Conservation (phyloP, 1,140 invertebrate species). For the Drosophila orosa region DNA sequence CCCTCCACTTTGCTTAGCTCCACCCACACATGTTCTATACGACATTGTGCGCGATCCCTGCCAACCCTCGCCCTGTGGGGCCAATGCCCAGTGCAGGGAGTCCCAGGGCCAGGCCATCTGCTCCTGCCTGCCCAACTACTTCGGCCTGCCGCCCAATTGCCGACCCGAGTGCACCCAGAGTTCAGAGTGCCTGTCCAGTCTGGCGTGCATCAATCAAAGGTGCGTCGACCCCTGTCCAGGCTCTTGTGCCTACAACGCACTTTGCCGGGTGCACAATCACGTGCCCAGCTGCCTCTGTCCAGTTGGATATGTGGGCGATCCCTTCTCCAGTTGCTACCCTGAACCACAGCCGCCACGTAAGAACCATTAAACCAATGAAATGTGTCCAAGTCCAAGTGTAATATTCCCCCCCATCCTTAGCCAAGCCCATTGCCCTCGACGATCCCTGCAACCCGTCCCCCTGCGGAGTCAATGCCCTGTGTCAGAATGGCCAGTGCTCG, state of each 20-base stretch:
- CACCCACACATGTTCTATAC: constrained; percentile 83
- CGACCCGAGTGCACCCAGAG: constrained; percentile 87
- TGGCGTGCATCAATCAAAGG: constrained; percentile 86
- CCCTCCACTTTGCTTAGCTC: constrained; percentile 84
- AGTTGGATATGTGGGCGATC: constrained; percentile 89
- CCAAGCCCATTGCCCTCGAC: constrained; percentile 71
- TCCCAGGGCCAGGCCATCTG: constrained; percentile 81
- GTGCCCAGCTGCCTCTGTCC: constrained; percentile 88
- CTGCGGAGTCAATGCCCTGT: constrained; percentile 88
- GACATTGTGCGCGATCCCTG: constrained; percentile 85
- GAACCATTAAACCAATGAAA: not conserved
- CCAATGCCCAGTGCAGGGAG: constrained; percentile 67
- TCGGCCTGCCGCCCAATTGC: constrained; percentile 86
- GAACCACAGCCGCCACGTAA: constrained; percentile 70
- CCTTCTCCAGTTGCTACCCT: constrained; percentile 83
- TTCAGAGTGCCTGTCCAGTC: constrained; percentile 85
- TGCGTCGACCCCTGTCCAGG: constrained; percentile 87
- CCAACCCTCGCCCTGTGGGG: constrained; percentile 84
- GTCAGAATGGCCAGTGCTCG: constrained; percentile 86
- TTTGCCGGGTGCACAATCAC: constrained; percentile 88
- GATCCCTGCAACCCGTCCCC: constrained; percentile 88
- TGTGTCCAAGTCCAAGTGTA: not conserved
- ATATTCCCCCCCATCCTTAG: constrained; percentile 69
- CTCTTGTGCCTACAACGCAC: constrained; percentile 87
- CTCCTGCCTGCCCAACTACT: constrained; percentile 85